Conservation (phyloP, 1,140 invertebrate genomes). For the Scaptomyza graminum region DNA sequence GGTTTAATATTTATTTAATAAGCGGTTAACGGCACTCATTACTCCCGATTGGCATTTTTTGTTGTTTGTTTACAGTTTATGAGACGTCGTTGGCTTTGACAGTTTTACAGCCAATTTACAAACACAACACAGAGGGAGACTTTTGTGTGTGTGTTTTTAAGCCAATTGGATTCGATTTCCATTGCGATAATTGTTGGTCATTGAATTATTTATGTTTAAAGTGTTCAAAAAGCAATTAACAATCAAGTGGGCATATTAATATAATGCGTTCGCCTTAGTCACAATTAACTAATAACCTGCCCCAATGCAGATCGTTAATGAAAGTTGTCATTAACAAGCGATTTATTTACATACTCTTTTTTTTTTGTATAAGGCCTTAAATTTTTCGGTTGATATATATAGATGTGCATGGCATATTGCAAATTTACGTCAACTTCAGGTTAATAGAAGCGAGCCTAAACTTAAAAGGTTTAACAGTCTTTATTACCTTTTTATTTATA, state of each 20-base stretch:
- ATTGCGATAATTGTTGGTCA: constrained; percentile 59
- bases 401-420: constrained; percentile 5
- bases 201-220: constrained; percentile 63
- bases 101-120: constrained; percentile 60
- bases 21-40: constrained; percentile 43
- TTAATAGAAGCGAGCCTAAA: constrained; percentile 32
- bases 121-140: constrained; percentile 12
- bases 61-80: constrained; percentile 30
- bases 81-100: constrained; percentile 58
- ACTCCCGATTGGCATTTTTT: constrained; percentile 9
- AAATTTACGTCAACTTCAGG: constrained; percentile 43
- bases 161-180: constrained; percentile 29
- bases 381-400: constrained; percentile 15
- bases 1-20: constrained; percentile 77
- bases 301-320: constrained; percentile 52
- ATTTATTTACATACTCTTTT: constrained; percentile 17
- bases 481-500: too few species aligned
- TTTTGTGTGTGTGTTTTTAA: constrained; percentile 8
- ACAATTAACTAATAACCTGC: constrained; percentile 72
- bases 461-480: not conserved
- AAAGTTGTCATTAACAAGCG: constrained; percentile 69
- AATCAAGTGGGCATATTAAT: too few species aligned
- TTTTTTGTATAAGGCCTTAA: constrained; percentile 54
- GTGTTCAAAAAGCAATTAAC: constrained; percentile 77
- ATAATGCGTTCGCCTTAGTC: constrained; percentile 56